Evolutionary conservation across 2,797 vertebrate genomes (phyloP), one percentile per base, ranked within the genome.

Genomic region (Molossus molossus): DNA sequence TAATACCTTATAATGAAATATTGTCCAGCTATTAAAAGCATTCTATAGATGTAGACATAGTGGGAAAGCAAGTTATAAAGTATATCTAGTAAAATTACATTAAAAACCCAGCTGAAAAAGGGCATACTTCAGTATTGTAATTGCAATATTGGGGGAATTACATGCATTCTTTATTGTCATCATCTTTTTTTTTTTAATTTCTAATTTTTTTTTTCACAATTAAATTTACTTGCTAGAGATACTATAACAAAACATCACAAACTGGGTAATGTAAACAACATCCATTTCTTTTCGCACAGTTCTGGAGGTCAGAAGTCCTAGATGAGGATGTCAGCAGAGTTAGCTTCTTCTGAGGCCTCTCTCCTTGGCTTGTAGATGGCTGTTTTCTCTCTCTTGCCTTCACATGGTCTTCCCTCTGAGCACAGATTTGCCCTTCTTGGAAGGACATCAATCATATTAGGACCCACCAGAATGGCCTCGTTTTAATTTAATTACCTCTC

Each of bases 1-100:
- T 64, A 81, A 95, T 93, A 73, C 76, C 50, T 62, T 62, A 40
- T 15, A 48, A 50, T 87, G 13, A 92, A 91, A 29, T 94, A 85
- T 57, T 55, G 75, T 48, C 20, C 25, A 40, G 20, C 18, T 65
- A 81, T 60, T 87, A 93, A 90, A 87, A 23, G 14, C 79, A 93
- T 85, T 91, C 87, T 88, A 58, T 2, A 58, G 12, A 69, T 17
- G 21, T n/a, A 15, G 29, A 84, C 53, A 40, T 80, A 33, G 20
- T 60, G 9, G 53, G 8, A 79, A 94, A 82, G 13, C 11, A 73
- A 65, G 33, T 45, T 81, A 76, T 50, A 88, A 67, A 76, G 79
- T 70, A 25, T 53, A 90, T 58, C 33, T 40, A 50, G 17, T 65
- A 81, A 84, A 96, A 50, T 84, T 86, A 14, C 10, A 58, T 53